These are phyloP conservation scores for Augochlora pura DNA, from an alignment of 1,140 invertebrate genomes.

Conservation along the genomic window DNA sequence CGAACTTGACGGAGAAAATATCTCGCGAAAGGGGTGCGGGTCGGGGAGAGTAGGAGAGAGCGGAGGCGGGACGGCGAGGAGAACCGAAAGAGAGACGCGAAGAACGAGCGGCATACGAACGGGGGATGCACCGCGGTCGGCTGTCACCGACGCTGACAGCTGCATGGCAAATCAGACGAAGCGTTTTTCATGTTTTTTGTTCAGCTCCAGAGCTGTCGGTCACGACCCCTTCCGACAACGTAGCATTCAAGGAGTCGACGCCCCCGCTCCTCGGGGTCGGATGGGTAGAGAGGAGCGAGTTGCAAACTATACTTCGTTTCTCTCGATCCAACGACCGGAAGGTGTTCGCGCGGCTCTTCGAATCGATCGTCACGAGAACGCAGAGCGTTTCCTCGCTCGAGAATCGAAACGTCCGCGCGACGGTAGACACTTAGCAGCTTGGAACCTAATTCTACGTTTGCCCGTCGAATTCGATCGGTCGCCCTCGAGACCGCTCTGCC, in stretches of 20 bases:
- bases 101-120: conserved; percentile 6
- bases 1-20: conserved; percentile 44
- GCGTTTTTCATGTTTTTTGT: conserved; percentile 54
- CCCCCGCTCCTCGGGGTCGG: not conserved
- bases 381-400: conserved; percentile 34
- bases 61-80: not conserved
- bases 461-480: not conserved
- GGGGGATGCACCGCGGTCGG: conserved; percentile 37
- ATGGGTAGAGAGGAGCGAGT: not conserved
- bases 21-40: too few relatives aligned
- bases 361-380: conserved; percentile 57
- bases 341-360: conserved; percentile 34
- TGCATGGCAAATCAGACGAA: conserved; percentile 74
- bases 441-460: not conserved
- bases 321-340: not conserved
- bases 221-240: conserved; percentile 18
- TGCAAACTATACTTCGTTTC: not conserved
- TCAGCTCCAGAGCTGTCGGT: conserved; percentile 30
- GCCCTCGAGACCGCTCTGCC: not conserved
- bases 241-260: conserved; percentile 45
- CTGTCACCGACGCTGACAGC: conserved; percentile 73
- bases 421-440: not conserved
- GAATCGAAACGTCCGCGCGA: not conserved
- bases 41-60: not conserved
- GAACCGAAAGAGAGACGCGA: conserved; percentile 9